Evolutionary conservation across 2,888 invertebrate species (phyloP), one percentile per base, ranked within the genome.

Genomic region (Limenitis camilla): DNA sequence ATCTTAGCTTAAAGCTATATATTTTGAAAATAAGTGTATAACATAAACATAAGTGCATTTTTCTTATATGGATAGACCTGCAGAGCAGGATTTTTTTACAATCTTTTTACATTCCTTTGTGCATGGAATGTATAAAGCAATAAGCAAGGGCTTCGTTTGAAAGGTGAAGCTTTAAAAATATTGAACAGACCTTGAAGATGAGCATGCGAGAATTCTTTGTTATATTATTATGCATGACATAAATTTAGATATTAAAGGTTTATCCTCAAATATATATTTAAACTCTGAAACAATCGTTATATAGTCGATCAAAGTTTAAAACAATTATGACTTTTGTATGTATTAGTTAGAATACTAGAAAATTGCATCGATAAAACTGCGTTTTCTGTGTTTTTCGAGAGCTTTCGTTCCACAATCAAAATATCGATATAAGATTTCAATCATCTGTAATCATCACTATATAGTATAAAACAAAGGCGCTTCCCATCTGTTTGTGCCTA

Each of bases 201-300:
- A 47, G 28, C 50, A 40, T 30, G 11, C 8, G 35, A 30, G 65
- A 70, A 63, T 67, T 69, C 68, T 65, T 66, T 64, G 63, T 62
- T 60, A 49, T 49, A 41, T 33, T 30, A 45, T 46, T 19, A 19
- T 19, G 19, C 19, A 19, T 19, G 19, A 19, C 3, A 3, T 19
- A 19, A 19, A 19, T 19, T 19, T 19, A 19, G 3, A 19, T 19
- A 19, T 19, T 19, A 19, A 2, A 19, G 3, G 19, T 19, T 19
- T 19, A 19, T 19, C 3, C 19, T 19, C 19, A 19, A 19, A 19
- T 55, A 55, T 55, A 47, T 33, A n/a, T n/a, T n/a, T n/a, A n/a
- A n/a, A n/a, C n/a, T n/a, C n/a, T n/a, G n/a, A n/a, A n/a, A n/a
- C n/a, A n/a, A n/a, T n/a, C n/a, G n/a, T n/a, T n/a, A n/a, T n/a